Conservation (phyloP, 2,797 vertebrate species). For the Danionella dracula region DNA sequence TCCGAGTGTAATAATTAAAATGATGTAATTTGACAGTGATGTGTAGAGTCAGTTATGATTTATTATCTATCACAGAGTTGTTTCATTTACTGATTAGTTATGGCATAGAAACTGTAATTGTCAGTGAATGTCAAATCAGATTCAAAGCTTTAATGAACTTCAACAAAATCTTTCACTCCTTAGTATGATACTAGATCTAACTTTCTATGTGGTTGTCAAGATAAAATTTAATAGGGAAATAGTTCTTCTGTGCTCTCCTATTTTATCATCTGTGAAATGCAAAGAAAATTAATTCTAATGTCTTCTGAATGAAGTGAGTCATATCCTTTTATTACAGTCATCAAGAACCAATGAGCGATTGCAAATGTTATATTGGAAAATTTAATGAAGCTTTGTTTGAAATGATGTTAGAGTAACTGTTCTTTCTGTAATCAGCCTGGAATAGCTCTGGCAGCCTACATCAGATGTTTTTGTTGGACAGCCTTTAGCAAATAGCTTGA, state of each 20-base stretch:
- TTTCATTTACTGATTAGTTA: too few species aligned
- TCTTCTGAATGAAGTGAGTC: constrained; percentile 67
- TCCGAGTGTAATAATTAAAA: too few species aligned
- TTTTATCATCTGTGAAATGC: constrained; percentile 69
- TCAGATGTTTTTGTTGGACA: constrained; percentile 28
- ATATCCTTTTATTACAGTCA: constrained; percentile 70
- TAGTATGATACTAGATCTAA: too few species aligned
- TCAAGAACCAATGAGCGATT: constrained; percentile 75
- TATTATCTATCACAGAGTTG: too few species aligned
- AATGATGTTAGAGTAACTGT: constrained; percentile 55
- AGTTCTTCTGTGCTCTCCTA: constrained; percentile 60
- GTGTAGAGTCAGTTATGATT: too few species aligned
- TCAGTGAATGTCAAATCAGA: too few species aligned
- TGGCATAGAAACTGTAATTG: too few species aligned
- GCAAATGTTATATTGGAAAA: constrained; percentile 74
- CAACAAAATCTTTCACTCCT: too few species aligned
- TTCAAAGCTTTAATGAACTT: too few species aligned
- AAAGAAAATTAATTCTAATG: constrained; percentile 76
- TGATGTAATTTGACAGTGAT: too few species aligned
- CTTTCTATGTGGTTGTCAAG: too few species aligned
- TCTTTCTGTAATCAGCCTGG: constrained; percentile 19
- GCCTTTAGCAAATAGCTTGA: constrained; percentile 16
- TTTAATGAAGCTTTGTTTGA: constrained; percentile 70
- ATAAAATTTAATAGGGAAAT: too few species aligned
- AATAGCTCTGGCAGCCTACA: not conserved